Base-by-base conservation (phyloP, 2,113 vertebrate species). In the Myxocyprinus asiaticus region DNA sequence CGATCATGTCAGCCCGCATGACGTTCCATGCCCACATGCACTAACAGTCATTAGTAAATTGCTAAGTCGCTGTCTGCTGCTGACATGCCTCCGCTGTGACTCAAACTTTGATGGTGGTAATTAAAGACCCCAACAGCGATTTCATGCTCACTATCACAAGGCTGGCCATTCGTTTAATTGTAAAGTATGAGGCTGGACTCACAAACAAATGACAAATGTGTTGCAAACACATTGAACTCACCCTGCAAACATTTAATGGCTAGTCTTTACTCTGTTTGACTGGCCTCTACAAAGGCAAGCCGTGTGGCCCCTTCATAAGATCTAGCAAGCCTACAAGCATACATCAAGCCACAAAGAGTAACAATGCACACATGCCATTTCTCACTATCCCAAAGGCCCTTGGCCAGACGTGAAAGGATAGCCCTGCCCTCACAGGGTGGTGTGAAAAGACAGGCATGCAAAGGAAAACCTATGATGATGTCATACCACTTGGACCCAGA, bases 181-280 rank as follows among this genome's bases (percentile, higher is more conserved):
- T 33, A 33, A 33, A 33, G 22, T 58, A 14, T 15, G 12, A 45
- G 10, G 53, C 22, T 72, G 69, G 69, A n/a, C 42, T 15, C 22
- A 33, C 22, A 33, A 33, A 33, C 22, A 33, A 33, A 33, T 33
- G 22, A 33, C 22, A 33, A 33, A 33, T 33, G 22, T 33, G 22
- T 33, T 33, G 22, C 22, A 33, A 33, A 1, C 4, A 0, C 5
- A 44, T 4, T 58, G 9, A 58, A 15, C 12, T 56, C 12, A 12
- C 53, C 53, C 53, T 7, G 55, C 55, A 70, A 56, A 56, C 7
- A 55, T 44, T 79, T 89, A 64, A 83, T 73, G 85, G 85, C 81
- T 85, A 83, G 67, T 79, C 77, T 51, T 83, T 79, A 85, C 79
- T 79, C 81, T 78, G 69, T 81, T 48, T 61, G 59, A 15, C 4